These are phyloP conservation scores for Eubucco bourcierii DNA, from an alignment of 2,113 vertebrate species.

Conservation along the genomic window DNA sequence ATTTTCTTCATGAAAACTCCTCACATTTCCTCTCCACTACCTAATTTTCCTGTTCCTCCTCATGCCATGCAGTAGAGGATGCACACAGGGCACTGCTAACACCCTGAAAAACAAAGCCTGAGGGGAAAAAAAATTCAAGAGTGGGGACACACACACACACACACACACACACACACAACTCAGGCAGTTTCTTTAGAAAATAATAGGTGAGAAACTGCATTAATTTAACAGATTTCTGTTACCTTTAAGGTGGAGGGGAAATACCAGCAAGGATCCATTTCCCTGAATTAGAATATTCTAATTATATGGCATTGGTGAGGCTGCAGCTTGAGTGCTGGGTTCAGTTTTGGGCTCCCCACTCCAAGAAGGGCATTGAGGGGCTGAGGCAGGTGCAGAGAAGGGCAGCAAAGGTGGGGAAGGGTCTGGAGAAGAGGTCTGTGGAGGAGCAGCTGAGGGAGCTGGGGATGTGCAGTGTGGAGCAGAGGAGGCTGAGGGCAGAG, in stretches of 20 bases:
- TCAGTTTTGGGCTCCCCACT: too few relatives aligned
- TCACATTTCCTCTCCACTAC: background rate
- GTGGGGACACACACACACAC: too few relatives aligned
- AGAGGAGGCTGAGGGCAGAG: too few relatives aligned
- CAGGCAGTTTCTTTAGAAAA: fast-evolving
- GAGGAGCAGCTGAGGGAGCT: too few relatives aligned
- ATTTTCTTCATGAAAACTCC: background rate
- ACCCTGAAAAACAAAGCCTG: background rate
- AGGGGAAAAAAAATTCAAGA: background rate
- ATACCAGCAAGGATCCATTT: background rate
- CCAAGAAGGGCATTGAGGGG: too few relatives aligned
- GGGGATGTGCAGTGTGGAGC: too few relatives aligned
- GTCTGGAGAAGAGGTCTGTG: too few relatives aligned
- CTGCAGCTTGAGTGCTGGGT: too few relatives aligned
- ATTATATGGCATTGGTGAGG: too few relatives aligned
- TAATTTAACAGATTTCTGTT: background rate
- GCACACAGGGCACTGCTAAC: background rate
- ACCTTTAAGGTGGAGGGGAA: background rate
- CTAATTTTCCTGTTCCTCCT: background rate
- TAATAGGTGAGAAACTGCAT: background rate
- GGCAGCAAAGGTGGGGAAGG: too few relatives aligned
- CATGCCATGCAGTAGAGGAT: fast-evolving
- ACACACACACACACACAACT: background rate
- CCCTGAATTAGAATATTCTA: background rate
- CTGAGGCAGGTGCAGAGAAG: too few relatives aligned